Evolutionary conservation across 2,888 invertebrate genomes (phyloP).

Genomic region (Pemphredon lugubris): DNA sequence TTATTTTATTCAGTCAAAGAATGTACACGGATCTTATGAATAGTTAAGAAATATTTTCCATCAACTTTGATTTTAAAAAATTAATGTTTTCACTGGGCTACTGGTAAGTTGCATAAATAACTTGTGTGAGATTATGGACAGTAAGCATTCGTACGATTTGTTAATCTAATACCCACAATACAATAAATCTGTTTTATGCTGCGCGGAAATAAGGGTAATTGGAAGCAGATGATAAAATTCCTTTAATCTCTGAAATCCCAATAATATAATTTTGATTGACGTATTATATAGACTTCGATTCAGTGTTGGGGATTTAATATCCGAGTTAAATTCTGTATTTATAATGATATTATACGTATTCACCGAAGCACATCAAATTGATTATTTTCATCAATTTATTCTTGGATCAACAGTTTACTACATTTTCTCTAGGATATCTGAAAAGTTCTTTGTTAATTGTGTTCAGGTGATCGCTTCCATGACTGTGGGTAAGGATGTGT

Average conservation of each 20-base stretch:
- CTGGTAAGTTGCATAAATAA: conserved; percentile 3
- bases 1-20: no score
- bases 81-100: conserved; percentile 8
- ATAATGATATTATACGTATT: no score
- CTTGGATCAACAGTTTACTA: not conserved
- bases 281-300: no score
- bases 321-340: no score
- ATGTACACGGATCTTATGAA: not conserved
- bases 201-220: conserved; percentile 22
- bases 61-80: conserved; percentile 2
- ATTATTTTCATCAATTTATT: no score
- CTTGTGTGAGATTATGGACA: not conserved
- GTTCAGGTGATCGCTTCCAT: conserved; percentile 98
- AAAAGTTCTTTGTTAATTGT: no score
- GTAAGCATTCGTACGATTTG: not conserved
- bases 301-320: not conserved
- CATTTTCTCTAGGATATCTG: conserved; percentile 1
- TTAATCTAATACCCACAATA: not conserved
- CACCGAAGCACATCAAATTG: no score
- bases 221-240: not conserved
- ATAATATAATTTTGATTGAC: no score
- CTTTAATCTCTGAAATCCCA: no score
- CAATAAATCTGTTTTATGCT: conserved; percentile 21
- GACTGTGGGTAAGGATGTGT: conserved; percentile 99
- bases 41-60: conserved; percentile 21